Conservation (phyloP, 1,140 invertebrate genomes). For the Drosophila nigrodunni region DNA sequence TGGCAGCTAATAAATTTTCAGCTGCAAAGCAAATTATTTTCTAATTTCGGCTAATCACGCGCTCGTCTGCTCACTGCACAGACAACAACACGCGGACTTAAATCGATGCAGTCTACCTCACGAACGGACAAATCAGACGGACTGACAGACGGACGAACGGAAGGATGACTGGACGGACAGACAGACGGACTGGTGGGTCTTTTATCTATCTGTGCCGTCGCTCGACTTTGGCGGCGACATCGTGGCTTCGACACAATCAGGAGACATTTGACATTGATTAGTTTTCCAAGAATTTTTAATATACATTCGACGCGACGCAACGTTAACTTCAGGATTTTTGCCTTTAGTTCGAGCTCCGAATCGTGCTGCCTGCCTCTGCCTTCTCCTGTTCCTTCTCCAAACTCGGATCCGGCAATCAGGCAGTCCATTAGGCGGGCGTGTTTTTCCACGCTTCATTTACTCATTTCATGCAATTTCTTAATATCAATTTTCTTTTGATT, state of each 20-base stretch:
- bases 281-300: constrained; percentile 81
- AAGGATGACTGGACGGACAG: too few species aligned
- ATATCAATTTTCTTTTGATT: constrained; percentile 75
- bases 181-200: background rate
- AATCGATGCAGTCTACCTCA: constrained; percentile 35
- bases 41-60: constrained; percentile 75
- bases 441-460: constrained; percentile 78
- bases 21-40: constrained; percentile 70
- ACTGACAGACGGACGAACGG: background rate
- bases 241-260: constrained; percentile 59
- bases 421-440: constrained; percentile 75
- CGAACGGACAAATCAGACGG: background rate
- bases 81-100: background rate
- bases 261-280: constrained; percentile 78
- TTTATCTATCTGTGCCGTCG: constrained; percentile 59
- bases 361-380: background rate
- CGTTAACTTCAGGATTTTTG: constrained; percentile 6
- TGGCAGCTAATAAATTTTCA: constrained; percentile 67
- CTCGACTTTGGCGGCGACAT: constrained; percentile 23
- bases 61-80: constrained; percentile 24
- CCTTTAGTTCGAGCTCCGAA: background rate
- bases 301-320: constrained; percentile 46
- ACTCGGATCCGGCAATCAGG: constrained; percentile 40
- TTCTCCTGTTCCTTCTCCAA: background rate
- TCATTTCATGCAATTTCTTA: constrained; percentile 80